Conservation (phyloP, 1,140 invertebrate genomes). For the Ostrea edulis region DNA sequence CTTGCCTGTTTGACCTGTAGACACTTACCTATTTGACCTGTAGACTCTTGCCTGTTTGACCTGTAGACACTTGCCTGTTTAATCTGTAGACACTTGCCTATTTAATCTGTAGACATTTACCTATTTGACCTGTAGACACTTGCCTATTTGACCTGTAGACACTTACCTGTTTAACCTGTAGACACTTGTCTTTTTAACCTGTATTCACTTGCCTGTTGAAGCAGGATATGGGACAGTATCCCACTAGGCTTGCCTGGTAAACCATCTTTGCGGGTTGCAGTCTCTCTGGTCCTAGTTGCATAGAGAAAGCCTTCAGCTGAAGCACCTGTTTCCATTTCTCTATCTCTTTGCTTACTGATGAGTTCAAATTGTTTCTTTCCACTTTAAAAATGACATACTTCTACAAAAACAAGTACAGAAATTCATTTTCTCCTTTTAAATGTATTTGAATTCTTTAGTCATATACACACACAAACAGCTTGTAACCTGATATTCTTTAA, state of each 20-base stretch:
- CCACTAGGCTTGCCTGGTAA: constrained; percentile 22
- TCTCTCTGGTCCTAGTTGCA: background rate
- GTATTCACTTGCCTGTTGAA: background rate
- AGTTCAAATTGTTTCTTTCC: constrained; percentile 10
- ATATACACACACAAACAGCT: no score
- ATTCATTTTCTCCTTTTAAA: no score
- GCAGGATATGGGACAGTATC: background rate
- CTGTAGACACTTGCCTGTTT: background rate
- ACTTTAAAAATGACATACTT: constrained; percentile 43
- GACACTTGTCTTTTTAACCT: no score
- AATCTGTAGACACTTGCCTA: no score
- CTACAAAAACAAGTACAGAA: constrained; percentile 20
- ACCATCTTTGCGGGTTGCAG: background rate
- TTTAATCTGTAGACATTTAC: background rate
- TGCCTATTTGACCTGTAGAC: background rate
- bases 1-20: no score
- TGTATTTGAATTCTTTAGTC: no score
- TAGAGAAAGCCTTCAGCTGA: background rate
- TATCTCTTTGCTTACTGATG: background rate
- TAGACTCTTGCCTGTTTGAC: no score
- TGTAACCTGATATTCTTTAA: no score
- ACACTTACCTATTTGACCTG: background rate
- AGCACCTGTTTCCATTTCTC: constrained; percentile 40
- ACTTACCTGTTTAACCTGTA: background rate
- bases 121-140: background rate